Conservation (phyloP, 2,888 invertebrate species). For the Polydrusus cervinus region DNA sequence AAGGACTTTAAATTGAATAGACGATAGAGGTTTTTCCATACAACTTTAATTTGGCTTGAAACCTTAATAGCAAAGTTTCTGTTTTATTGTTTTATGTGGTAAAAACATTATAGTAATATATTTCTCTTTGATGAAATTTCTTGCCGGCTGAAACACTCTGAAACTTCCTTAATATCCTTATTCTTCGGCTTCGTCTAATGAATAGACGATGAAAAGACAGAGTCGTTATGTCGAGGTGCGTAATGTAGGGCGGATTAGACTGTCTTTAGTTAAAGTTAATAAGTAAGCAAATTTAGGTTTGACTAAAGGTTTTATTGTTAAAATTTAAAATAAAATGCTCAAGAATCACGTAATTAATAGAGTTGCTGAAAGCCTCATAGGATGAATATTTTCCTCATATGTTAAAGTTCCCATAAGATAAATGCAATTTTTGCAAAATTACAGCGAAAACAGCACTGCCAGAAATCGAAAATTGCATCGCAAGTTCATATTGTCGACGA, state of each 20-base stretch:
- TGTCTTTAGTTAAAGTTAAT: neutral
- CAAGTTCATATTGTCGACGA: too few species aligned
- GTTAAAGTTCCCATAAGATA: too few species aligned
- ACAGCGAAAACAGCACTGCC: too few species aligned
- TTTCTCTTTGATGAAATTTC: slow-evolving; percentile 2
- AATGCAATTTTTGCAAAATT: too few species aligned
- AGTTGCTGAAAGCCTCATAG: too few species aligned
- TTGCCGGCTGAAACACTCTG: neutral
- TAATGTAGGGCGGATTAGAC: neutral
- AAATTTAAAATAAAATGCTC: too few species aligned
- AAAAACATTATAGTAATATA: slow-evolving; percentile 1
- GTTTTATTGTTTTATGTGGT: slow-evolving; percentile 15
- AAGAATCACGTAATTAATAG: too few species aligned
- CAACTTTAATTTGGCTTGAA: neutral
- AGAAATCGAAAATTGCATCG: too few species aligned
- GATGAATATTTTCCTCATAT: too few species aligned
- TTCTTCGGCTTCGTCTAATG: slow-evolving; percentile 2
- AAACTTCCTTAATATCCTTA: slow-evolving; percentile 7
- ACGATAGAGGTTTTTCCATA: too few species aligned
- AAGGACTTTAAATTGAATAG: too few species aligned
- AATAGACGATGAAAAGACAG: slow-evolving; percentile 7
- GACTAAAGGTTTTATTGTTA: neutral
- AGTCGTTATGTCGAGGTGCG: neutral
- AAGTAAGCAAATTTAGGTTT: neutral
- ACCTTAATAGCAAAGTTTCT: slow-evolving; percentile 4